Evolutionary conservation across 2,888 invertebrate species (phyloP).

Genomic region (Slavum lentiscoides): DNA sequence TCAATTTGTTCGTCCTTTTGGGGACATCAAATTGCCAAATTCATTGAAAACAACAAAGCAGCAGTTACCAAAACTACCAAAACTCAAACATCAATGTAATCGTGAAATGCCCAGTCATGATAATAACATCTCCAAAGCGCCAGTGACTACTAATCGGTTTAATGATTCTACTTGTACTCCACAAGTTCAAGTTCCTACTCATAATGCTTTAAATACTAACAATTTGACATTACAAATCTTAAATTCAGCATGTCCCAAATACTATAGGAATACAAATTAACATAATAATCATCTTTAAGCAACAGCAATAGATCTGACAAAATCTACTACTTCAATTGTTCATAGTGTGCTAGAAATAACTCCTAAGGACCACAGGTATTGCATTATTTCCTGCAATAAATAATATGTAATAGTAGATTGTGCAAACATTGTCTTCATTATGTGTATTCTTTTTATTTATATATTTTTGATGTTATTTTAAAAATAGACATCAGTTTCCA

Average conservation of each 20-base stretch:
- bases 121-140: conserved; percentile 9
- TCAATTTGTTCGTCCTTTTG: conserved; percentile 31
- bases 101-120: conserved; percentile 4
- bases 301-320: conserved; percentile 6
- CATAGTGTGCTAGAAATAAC: neutral
- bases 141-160: neutral
- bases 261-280: neutral
- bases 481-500: neutral
- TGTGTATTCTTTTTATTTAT: neutral
- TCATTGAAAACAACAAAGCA: conserved; percentile 33
- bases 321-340: conserved; percentile 7
- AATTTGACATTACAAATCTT: neutral
- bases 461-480: neutral
- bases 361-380: conserved; percentile 9
- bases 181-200: neutral
- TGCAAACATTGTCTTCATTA: neutral
- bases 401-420: neutral
- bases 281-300: conserved; percentile 3
- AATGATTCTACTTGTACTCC: conserved; percentile 1
- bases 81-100: conserved; percentile 33
- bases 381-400: neutral
- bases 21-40: conserved; percentile 37
- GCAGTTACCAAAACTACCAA: conserved; percentile 45
- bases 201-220: neutral
- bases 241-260: neutral